Evolutionary conservation across 2,797 vertebrate genomes (phyloP).

Genomic region (Tokudaia tokunoshimensis): DNA sequence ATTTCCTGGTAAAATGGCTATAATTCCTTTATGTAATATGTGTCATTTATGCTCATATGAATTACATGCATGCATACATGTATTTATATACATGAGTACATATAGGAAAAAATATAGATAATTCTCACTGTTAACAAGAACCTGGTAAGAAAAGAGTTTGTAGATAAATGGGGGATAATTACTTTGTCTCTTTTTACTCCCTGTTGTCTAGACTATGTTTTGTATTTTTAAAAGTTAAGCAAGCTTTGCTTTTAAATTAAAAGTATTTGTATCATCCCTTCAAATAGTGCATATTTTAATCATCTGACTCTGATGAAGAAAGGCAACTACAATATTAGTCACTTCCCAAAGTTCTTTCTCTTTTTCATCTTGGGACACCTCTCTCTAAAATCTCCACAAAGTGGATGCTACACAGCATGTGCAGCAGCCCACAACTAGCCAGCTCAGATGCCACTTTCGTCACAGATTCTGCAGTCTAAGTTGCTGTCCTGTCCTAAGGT

Average conservation of each 20-base stretch:
- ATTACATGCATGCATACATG: too few species aligned
- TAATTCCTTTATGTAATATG: not conserved
- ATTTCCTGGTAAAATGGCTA: not conserved
- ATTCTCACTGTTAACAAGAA: not conserved
- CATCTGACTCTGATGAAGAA: not conserved
- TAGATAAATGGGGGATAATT: not conserved
- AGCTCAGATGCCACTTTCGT: not conserved
- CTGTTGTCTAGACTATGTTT: not conserved
- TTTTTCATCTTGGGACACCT: not conserved
- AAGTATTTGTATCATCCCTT: not conserved
- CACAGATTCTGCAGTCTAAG: not conserved
- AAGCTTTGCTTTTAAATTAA: slow-evolving; percentile 9
- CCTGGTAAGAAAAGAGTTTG: not conserved
- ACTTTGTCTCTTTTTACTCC: slow-evolving; percentile 16
- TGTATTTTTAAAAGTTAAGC: slow-evolving; percentile 2
- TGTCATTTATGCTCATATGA: too few species aligned
- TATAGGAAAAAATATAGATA: not conserved
- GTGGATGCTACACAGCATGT: not conserved
- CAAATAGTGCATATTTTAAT: not conserved
- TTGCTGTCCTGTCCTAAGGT: not conserved
- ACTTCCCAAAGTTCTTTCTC: not conserved
- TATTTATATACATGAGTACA: too few species aligned
- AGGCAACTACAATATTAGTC: not conserved
- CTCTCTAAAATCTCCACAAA: not conserved
- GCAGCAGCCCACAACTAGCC: not conserved